Evolutionary conservation across 2,888 invertebrate genomes (phyloP).

Genomic region (Phorcus lineatus): DNA sequence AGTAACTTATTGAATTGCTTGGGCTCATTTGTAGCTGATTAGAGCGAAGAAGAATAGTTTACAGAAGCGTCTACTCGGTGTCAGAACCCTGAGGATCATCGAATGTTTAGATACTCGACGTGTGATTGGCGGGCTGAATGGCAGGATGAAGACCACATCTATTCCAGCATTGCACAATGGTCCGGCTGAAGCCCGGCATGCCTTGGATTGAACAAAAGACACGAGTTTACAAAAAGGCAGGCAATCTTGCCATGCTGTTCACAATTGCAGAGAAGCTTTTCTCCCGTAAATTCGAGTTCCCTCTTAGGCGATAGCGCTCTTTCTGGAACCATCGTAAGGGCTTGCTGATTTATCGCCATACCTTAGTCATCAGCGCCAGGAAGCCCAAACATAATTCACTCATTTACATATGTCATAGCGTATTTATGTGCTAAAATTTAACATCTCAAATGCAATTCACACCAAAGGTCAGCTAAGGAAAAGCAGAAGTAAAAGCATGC

Average conservation of each 20-base stretch:
- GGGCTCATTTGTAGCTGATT: not conserved
- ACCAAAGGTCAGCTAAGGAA: too few relatives aligned
- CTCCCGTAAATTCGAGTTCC: not conserved
- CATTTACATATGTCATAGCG: not conserved
- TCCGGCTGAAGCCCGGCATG: not conserved
- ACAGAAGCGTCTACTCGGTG: not conserved
- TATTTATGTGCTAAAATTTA: too few relatives aligned
- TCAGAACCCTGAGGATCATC: not conserved
- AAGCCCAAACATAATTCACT: too few relatives aligned
- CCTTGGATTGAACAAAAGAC: not conserved
- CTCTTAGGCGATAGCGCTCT: not conserved
- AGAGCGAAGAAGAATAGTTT: not conserved
- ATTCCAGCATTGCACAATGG: not conserved
- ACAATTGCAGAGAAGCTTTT: not conserved
- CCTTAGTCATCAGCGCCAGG: too few relatives aligned
- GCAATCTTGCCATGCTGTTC: not conserved
- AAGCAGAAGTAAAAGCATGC: too few relatives aligned
- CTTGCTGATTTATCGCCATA: too few relatives aligned
- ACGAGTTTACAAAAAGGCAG: not conserved
- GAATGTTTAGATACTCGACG: not conserved
- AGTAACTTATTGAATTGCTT: not conserved
- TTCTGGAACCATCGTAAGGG: too few relatives aligned
- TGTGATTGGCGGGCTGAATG: not conserved
- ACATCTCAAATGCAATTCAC: too few relatives aligned
- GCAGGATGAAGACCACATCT: not conserved